Percentiles rank a stretch among this genome's conserved stretches.
Evolutionary conservation across 2,888 invertebrate species (phyloP).

Genomic region (Drosophila mulleri): DNA sequence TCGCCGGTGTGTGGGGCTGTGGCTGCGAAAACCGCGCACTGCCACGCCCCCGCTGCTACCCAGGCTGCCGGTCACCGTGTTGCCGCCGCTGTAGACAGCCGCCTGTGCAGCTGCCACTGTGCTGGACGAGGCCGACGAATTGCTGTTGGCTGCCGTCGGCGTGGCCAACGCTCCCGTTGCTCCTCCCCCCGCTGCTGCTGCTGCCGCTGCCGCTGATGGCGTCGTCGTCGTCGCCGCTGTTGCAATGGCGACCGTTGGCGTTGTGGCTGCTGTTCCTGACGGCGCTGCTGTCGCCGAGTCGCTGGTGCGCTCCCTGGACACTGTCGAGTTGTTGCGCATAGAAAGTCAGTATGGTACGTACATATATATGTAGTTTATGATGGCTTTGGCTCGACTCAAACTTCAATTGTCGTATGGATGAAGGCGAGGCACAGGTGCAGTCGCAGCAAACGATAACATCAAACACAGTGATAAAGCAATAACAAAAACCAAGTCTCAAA

Average conservation of each 20-base stretch:
- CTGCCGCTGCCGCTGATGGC: conserved; percentile 8
- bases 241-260: conserved; percentile 42
- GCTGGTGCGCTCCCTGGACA: conserved; percentile 83
- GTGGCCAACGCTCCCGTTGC: conserved; percentile 47
- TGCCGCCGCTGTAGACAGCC: conserved; percentile 80
- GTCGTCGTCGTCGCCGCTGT: conserved; percentile 15
- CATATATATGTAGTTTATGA: conserved; percentile 39
- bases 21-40: conserved; percentile 84
- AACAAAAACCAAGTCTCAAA: conserved; percentile 17
- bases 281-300: conserved; percentile 32
- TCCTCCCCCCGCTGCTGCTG: conserved; percentile 16
- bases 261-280: conserved; percentile 41
- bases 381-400: conserved; percentile 27
- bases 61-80: conserved; percentile 78
- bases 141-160: conserved; percentile 66
- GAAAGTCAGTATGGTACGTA: conserved; percentile 54
- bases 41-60: conserved; percentile 77
- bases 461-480: conserved; percentile 29
- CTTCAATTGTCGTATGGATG: conserved; percentile 23
- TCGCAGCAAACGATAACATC: conserved; percentile 44
- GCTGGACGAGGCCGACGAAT: conserved; percentile 74
- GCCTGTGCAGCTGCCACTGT: conserved; percentile 82
- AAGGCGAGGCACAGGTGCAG: conserved; percentile 23
- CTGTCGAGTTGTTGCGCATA: conserved; percentile 80
- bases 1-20: conserved; percentile 84